Percentiles rank a stretch among this genome's conserved stretches.
Evolutionary conservation across 2,888 invertebrate species (phyloP).

Genomic region (Cloeon dipterum): DNA sequence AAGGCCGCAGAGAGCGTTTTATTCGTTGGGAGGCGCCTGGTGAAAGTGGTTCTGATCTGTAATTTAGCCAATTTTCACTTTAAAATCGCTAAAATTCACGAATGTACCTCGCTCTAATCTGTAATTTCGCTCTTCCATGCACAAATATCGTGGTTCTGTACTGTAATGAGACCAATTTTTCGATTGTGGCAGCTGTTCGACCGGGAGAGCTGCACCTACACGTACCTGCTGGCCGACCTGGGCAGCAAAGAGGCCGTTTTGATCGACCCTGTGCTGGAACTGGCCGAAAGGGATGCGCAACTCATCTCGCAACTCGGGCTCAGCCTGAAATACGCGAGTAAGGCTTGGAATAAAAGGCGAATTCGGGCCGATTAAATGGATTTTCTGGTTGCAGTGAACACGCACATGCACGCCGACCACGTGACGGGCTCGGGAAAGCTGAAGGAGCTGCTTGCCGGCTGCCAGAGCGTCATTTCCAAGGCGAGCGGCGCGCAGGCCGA

Average conservation of each 20-base stretch:
- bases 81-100: too few relatives aligned
- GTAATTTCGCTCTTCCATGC: too few relatives aligned
- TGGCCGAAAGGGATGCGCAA: conserved; percentile 54
- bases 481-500: conserved; percentile 72
- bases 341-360: too few relatives aligned
- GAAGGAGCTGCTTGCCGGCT: conserved; percentile 48
- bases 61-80: too few relatives aligned
- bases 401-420: conserved; percentile 98
- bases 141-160: too few relatives aligned
- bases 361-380: too few relatives aligned
- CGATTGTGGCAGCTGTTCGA: conserved; percentile 62
- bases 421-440: conserved; percentile 83
- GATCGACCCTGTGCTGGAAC: conserved; percentile 91
- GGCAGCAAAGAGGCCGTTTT: conserved; percentile 56
- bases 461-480: conserved; percentile 63
- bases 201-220: conserved; percentile 75
- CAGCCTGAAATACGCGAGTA: conserved; percentile 53
- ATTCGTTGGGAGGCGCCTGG: too few relatives aligned
- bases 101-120: too few relatives aligned
- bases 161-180: neutral
- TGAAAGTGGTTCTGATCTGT: too few relatives aligned
- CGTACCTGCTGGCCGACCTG: conserved; percentile 74
- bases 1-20: too few relatives aligned
- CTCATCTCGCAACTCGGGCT: conserved; percentile 52
- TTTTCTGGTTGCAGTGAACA: conserved; percentile 51